phyloP scores from a whole-genome alignment of 37 sponge, comb jelly and placozoan genomes.

The Axinella damicornis region DNA sequence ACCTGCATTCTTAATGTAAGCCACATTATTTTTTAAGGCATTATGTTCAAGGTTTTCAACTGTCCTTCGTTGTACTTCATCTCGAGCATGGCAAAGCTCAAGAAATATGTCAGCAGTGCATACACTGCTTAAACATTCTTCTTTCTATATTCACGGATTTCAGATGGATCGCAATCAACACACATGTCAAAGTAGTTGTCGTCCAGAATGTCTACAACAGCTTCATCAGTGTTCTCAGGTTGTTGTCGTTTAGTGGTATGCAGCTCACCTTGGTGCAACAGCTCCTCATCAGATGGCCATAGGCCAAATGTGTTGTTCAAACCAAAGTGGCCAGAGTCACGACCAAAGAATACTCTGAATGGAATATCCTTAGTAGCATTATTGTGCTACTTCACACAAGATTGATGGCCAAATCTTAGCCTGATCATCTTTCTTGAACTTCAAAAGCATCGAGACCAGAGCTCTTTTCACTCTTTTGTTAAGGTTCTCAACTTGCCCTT shows the following conservation, averaged over 20 bases:
- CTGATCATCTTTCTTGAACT: not conserved
- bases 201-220: not conserved
- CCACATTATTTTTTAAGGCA: not conserved
- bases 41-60: conserved; percentile 1
- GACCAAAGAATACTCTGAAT: conserved; percentile 10
- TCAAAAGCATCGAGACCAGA: not conserved
- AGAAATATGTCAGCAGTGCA: not conserved
- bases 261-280: too few relatives aligned
- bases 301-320: not conserved
- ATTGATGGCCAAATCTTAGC: conserved; percentile 25
- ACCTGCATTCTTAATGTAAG: not conserved
- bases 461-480: conserved; percentile 29
- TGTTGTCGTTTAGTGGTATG: too few relatives aligned
- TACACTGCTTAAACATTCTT: not conserved
- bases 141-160: too few relatives aligned
- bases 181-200: not conserved
- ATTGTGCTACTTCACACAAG: not conserved
- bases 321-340: conserved; percentile 5
- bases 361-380: conserved; percentile 10
- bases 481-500: conserved; percentile 38
- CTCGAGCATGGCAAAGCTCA: not conserved
- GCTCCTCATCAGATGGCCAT: too few relatives aligned
- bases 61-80: not conserved
- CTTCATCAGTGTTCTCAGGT: not conserved
- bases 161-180: not conserved